Evolutionary conservation across 2,797 vertebrate species (phyloP).

Genomic region (Danio choprae): DNA sequence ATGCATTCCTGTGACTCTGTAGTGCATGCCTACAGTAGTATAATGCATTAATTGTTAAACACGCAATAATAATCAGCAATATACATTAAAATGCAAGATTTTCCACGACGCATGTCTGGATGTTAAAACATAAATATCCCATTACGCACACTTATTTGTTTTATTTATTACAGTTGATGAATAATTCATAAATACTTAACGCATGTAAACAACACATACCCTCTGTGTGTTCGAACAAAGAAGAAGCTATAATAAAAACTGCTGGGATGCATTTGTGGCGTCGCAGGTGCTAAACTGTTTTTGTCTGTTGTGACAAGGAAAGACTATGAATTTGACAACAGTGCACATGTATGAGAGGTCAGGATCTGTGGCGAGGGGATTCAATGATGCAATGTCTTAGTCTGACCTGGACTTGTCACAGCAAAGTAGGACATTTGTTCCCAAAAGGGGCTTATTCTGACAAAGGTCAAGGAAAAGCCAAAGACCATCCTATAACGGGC

Average conservation of each 20-base stretch:
- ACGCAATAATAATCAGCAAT: constrained; percentile 34
- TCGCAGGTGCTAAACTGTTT: constrained; percentile 31
- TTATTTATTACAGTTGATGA: constrained; percentile 71
- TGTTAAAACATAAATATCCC: constrained; percentile 52
- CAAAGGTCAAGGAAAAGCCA: constrained; percentile 69
- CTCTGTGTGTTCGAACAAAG: constrained; percentile 45
- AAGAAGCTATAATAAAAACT: constrained; percentile 31
- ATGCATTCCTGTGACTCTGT: background rate
- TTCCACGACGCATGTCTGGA: constrained; percentile 17
- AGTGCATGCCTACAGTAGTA: background rate
- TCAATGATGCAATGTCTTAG: constrained; percentile 52
- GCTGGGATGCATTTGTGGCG: background rate
- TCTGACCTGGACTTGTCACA: constrained; percentile 61
- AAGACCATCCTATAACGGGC: constrained; percentile 50
- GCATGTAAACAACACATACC: constrained; percentile 57
- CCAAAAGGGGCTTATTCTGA: constrained; percentile 72
- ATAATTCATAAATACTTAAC: constrained; percentile 74
- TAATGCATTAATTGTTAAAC: constrained; percentile 55
- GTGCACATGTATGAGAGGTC: background rate
- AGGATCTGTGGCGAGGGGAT: constrained; percentile 20
- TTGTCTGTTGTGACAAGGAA: constrained; percentile 32
- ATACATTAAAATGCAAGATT: constrained; percentile 33
- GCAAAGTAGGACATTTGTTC: constrained; percentile 74
- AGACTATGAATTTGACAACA: constrained; percentile 14
- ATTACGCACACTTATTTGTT: constrained; percentile 68